A percentile compares a stretch with the other conserved stretches of the same genome.
Evolutionary conservation across 2,888 invertebrate genomes (phyloP).

Genomic region (Lithophane ornitopus): DNA sequence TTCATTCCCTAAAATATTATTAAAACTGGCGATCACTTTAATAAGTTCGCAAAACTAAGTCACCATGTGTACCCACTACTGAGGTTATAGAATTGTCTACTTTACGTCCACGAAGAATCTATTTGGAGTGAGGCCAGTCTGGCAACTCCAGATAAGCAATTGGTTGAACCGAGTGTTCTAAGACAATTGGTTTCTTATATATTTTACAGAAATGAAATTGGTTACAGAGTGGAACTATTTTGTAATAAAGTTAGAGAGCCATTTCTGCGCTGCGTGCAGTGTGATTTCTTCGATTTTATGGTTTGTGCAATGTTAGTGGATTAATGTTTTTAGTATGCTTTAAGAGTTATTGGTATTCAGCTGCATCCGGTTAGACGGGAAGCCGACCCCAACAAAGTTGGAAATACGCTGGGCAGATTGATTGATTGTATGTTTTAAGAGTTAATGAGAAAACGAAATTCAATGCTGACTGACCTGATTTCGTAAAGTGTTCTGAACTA

Average conservation of each 20-base stretch:
- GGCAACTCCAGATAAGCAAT: slow-evolving; percentile 77
- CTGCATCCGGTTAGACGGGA: no score
- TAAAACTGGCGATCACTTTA: not conserved
- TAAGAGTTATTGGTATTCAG: not conserved
- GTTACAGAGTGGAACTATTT: slow-evolving; percentile 40
- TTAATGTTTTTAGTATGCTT: not conserved
- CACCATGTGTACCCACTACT: slow-evolving; percentile 38
- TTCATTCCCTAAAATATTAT: not conserved
- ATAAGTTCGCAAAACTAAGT: not conserved
- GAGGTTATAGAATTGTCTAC: slow-evolving; percentile 67
- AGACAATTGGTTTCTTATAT: slow-evolving; percentile 77
- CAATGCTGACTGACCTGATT: slow-evolving; percentile 2
- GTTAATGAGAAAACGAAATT: not conserved
- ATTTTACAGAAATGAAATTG: slow-evolving; percentile 74
- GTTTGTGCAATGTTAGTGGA: not conserved
- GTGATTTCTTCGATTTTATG: not conserved
- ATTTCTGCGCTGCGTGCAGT: slow-evolving; percentile 32
- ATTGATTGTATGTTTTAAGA: not conserved
- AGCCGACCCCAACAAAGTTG: no score
- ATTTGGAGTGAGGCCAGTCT: slow-evolving; percentile 80
- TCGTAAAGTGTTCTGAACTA: not conserved
- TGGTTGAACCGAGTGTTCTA: slow-evolving; percentile 73
- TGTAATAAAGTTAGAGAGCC: slow-evolving; percentile 41
- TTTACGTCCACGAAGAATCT: slow-evolving; percentile 72
- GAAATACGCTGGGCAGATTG: no score